A percentile compares a stretch with the other conserved stretches of the same genome.
These are phyloP conservation scores for Euzophera pinguis DNA, from an alignment of 2,888 invertebrate species.

Conservation along the genomic window DNA sequence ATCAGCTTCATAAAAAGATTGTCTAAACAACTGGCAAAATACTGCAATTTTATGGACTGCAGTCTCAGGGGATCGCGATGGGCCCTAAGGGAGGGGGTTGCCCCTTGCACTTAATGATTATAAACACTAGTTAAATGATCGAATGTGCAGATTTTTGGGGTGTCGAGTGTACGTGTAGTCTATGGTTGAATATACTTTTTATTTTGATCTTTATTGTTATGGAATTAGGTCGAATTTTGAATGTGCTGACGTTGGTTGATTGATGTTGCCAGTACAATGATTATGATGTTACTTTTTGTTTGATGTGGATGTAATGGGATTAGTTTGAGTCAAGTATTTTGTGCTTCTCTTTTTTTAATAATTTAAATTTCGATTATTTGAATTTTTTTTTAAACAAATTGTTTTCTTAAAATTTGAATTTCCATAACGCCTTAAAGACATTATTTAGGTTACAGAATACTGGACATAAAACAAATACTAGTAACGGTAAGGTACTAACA, in stretches of 20 bases:
- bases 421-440: too few species aligned
- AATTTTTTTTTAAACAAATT: too few species aligned
- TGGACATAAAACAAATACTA: too few species aligned
- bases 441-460: too few species aligned
- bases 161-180: constrained; percentile 9
- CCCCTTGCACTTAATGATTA: constrained; percentile 53
- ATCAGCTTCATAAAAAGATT: constrained; percentile 34
- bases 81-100: constrained; percentile 27
- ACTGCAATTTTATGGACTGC: constrained; percentile 22
- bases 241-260: neutral
- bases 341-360: too few species aligned
- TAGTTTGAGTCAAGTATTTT: neutral
- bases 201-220: neutral
- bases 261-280: neutral
- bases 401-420: too few species aligned
- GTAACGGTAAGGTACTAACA: too few species aligned
- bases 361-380: too few species aligned
- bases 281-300: constrained; percentile 1
- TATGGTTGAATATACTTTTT: too few species aligned
- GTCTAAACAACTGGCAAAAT: constrained; percentile 43
- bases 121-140: constrained; percentile 74
- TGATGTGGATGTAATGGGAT: constrained; percentile 2
- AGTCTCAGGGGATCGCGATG: constrained; percentile 34
- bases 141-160: constrained; percentile 35
- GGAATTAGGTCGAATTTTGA: neutral